phyloP scores from a whole-genome alignment of 1,140 invertebrate genomes.

The Calliopsis andreniformis region DNA sequence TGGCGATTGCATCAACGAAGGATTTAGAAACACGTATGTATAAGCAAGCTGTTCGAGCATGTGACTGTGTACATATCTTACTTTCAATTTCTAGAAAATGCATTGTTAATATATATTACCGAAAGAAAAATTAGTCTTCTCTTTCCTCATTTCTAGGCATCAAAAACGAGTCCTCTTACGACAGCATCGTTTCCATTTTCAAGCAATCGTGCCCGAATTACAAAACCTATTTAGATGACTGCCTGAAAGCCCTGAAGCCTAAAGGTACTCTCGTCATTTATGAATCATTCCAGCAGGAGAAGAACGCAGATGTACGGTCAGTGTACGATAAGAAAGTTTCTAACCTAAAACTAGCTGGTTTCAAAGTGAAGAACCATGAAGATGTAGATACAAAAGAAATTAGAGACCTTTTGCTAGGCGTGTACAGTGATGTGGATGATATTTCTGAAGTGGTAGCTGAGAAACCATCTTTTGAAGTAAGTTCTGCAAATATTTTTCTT shows the following conservation, averaged over 20 bases:
- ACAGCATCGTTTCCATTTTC: slow-evolving; percentile 83
- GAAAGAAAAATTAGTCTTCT: neutral
- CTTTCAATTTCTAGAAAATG: neutral
- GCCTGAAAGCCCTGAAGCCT: slow-evolving; percentile 84
- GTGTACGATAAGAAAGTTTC: slow-evolving; percentile 77
- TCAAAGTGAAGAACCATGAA: slow-evolving; percentile 78
- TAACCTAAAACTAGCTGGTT: slow-evolving; percentile 85
- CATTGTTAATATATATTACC: neutral
- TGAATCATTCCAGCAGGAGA: slow-evolving; percentile 53
- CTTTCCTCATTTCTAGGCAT: slow-evolving; percentile 24
- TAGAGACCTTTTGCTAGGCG: slow-evolving; percentile 83
- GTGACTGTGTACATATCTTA: neutral
- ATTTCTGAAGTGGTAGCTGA: slow-evolving; percentile 79
- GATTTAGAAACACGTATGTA: slow-evolving; percentile 32
- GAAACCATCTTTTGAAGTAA: slow-evolving; percentile 86
- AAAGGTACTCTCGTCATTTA: slow-evolving; percentile 78
- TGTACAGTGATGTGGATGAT: slow-evolving; percentile 80
- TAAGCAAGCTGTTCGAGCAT: neutral
- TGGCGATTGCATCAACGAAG: slow-evolving; percentile 1
- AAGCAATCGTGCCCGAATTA: slow-evolving; percentile 77
- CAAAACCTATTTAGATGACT: slow-evolving; percentile 81
- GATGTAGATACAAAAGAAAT: slow-evolving; percentile 46
- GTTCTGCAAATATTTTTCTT: neutral
- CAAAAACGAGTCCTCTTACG: slow-evolving; percentile 81
- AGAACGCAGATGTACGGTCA: slow-evolving; percentile 64